Base-by-base conservation (phyloP, 23 tunicate genomes). In the Trididemnum clinides region DNA sequence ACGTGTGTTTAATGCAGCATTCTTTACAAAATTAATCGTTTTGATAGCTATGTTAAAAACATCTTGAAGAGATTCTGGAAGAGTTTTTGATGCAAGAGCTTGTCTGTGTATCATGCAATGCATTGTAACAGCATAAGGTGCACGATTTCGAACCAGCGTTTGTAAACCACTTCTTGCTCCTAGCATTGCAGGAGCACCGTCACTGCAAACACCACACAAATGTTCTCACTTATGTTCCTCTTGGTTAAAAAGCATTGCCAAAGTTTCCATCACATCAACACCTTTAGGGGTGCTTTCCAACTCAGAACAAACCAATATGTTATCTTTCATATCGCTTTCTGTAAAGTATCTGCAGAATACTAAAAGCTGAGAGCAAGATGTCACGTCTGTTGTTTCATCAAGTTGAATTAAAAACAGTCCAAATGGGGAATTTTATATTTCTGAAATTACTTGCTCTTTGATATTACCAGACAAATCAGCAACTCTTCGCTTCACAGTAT, bases 21-120 rank as follows among this genome's bases (percentile, higher is more conserved):
- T n/a, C n/a, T n/a, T n/a, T n/a, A n/a, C n/a, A n/a, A 63, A 88
- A 78, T 88, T 88, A 38, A 88, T 86, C 66, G 69, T 35, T 31
- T 88, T 88, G 78, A 88, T 66, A 50, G 71, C 91, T 49, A 58
- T 66, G 49, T 81, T 80, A 39, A 88, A 64, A 70, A 64, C 81
- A n/a, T n/a, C n/a, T n/a, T n/a, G n/a, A n/a, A n/a, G n/a, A n/a
- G n/a, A n/a, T n/a, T n/a, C n/a, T n/a, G n/a, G n/a, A n/a, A n/a
- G n/a, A n/a, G n/a, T n/a, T n/a, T n/a, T n/a, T n/a, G n/a, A n/a
- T n/a, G n/a, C n/a, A n/a, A n/a, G n/a, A n/a, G n/a, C n/a, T n/a
- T n/a, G n/a, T n/a, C n/a, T n/a, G n/a, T n/a, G n/a, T 57, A 88
- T 80, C 64, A 88, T 64, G 86, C 91, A 80, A 66, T 80, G 86